Evolutionary conservation across 2,888 invertebrate genomes (phyloP).

Genomic region (Campaea margaritaria): DNA sequence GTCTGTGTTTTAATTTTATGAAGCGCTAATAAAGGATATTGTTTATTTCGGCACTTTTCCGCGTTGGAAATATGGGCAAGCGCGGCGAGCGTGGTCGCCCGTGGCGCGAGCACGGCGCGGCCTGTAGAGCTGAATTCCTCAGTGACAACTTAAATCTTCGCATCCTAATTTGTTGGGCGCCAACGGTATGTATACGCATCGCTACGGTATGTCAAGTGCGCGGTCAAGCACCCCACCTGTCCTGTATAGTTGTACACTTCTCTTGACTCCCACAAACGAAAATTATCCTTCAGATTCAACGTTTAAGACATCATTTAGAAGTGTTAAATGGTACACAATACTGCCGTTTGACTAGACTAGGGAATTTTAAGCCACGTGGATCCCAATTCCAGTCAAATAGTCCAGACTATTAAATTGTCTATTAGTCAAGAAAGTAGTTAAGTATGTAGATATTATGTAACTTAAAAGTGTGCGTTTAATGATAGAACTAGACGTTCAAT

Average conservation of each 20-base stretch:
- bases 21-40: slow-evolving; percentile 57
- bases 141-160: slow-evolving; percentile 66
- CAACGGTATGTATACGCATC: slow-evolving; percentile 50
- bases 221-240: slow-evolving; percentile 76
- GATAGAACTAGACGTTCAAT: too few species aligned
- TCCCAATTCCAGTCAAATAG: neutral
- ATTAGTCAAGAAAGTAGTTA: neutral
- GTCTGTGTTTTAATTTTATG: slow-evolving; percentile 51
- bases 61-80: slow-evolving; percentile 29
- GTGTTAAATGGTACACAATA: neutral
- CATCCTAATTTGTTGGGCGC: slow-evolving; percentile 71
- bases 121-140: slow-evolving; percentile 56
- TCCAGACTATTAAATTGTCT: neutral
- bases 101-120: slow-evolving; percentile 34
- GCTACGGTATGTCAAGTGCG: slow-evolving; percentile 61
- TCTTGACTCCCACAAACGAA: slow-evolving; percentile 13
- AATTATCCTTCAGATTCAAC: slow-evolving; percentile 20
- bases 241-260: slow-evolving; percentile 27
- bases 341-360: neutral
- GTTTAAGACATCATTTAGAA: slow-evolving; percentile 2
- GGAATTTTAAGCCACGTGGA: too few species aligned
- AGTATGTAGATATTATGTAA: too few species aligned
- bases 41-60: slow-evolving; percentile 51
- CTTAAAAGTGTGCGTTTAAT: too few species aligned
- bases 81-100: slow-evolving; percentile 32